Conservation (phyloP, 2,888 invertebrate species). For the Aelia acuminata region DNA sequence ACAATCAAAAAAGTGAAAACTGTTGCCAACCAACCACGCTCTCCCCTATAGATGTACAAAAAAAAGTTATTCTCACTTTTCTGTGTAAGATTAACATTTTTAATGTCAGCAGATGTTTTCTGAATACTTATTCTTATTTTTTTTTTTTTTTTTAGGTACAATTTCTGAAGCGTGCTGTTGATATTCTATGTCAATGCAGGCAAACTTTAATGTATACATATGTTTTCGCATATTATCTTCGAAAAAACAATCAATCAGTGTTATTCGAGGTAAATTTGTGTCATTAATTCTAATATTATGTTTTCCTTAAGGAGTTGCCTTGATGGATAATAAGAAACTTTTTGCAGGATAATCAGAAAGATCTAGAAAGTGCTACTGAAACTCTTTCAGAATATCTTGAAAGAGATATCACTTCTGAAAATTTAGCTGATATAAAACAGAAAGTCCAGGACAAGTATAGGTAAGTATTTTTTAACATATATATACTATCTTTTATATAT, state of each 20-base stretch:
- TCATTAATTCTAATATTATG: not conserved
- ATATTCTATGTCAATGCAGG: constrained; percentile 95
- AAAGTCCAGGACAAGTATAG: constrained; percentile 98
- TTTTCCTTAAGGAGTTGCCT: not conserved
- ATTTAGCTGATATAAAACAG: constrained; percentile 97
- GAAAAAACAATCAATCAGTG: constrained; percentile 97
- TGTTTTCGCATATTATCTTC: constrained; percentile 98
- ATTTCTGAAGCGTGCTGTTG: constrained; percentile 97
- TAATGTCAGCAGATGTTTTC: not conserved
- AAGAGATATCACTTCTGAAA: constrained; percentile 96
- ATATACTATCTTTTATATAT: not conserved
- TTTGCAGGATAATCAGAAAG: constrained; percentile 91
- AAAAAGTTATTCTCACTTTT: too few relatives aligned
- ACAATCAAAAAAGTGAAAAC: too few relatives aligned
- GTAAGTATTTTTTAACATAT: constrained; percentile 70
- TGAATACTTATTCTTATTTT: not conserved
- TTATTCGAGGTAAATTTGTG: constrained; percentile 84
- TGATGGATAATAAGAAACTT: not conserved
- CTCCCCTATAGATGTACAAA: too few relatives aligned
- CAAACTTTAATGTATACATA: constrained; percentile 99
- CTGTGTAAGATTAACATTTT: too few relatives aligned
- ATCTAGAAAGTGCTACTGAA: constrained; percentile 97
- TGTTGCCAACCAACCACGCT: too few relatives aligned
- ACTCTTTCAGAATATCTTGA: constrained; percentile 97
- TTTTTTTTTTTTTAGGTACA: constrained; percentile 80